Conservation (phyloP, 2,888 invertebrate species). For the Drosophila antonietae region DNA sequence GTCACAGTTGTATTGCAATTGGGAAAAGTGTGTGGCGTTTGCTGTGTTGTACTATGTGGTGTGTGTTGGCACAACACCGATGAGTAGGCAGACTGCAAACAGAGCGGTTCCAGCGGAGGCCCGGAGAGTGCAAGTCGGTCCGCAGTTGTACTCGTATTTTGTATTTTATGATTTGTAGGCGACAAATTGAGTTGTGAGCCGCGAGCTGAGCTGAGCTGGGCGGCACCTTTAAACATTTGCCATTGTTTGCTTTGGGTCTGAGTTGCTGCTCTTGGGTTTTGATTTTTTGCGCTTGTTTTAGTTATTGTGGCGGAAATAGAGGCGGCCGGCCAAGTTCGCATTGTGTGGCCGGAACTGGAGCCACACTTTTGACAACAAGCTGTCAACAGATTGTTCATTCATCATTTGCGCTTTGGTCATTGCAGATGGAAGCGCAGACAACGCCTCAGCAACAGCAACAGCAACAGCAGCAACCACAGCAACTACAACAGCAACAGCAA, state of each 20-base stretch:
- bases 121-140: slow-evolving; percentile 33
- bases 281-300: slow-evolving; percentile 59
- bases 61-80: slow-evolving; percentile 31
- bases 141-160: slow-evolving; percentile 35
- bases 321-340: slow-evolving; percentile 67
- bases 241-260: slow-evolving; percentile 28
- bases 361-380: slow-evolving; percentile 73
- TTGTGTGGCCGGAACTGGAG: slow-evolving; percentile 79
- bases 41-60: slow-evolving; percentile 3
- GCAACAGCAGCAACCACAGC: slow-evolving; percentile 61
- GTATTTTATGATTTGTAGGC: slow-evolving; percentile 80
- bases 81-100: slow-evolving; percentile 38
- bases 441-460: slow-evolving; percentile 72
- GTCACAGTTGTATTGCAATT: slow-evolving; percentile 29
- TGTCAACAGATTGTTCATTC: slow-evolving; percentile 63
- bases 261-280: slow-evolving; percentile 21
- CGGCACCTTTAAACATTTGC: slow-evolving; percentile 54
- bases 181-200: slow-evolving; percentile 71
- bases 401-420: slow-evolving; percentile 71
- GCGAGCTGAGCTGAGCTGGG: slow-evolving; percentile 17
- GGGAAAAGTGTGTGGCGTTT: slow-evolving; percentile 54
- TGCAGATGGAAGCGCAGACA: slow-evolving; percentile 84
- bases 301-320: slow-evolving; percentile 72
- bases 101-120: slow-evolving; percentile 14
- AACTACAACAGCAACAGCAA: slow-evolving; percentile 62